Evolutionary conservation across 1,140 invertebrate species (phyloP), one percentile per base, ranked within the genome.

Genomic region (Zophobas atratus): DNA sequence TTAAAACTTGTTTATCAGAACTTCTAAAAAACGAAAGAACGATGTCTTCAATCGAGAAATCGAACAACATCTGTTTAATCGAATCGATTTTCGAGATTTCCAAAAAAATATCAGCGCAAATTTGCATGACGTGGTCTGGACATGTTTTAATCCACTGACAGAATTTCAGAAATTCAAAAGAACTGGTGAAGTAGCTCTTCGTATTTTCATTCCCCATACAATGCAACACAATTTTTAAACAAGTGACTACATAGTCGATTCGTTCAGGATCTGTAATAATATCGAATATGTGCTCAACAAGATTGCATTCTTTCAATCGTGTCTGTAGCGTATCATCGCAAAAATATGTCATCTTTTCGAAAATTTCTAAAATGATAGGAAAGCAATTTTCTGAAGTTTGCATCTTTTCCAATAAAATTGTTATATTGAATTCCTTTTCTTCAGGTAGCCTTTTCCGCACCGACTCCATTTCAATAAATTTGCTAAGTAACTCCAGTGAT

Each of bases 131-230:
- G 5, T 77, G 77, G n/a, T 53, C 43, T 32, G 76, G 57, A 51
- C 82, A 84, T 6, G 71, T 81, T 74, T 82, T 83, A 1, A 80
- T 70, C 83, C 83, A 84, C 34, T 81, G 70, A 38, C 80, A 82
- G n/a, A 84, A 79, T 67, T 83, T 75, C 20, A 84, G 60, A 71
- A 84, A 84, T 72, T 84, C 82, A 1, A 83, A 2, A 1, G 80
- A 81, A 53, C 80, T 80, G 4, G 82, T 71, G 67, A 81, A 83
- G 38, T 82, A 81, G 20, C n/a, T 79, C 6, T 55, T 75, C 3
- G 79, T 82, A 57, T 80, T 77, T 32, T 79, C 76, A n/a, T 75
- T 77, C 1, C 78, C 74, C 49, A 83, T 60, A 56, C 82, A 84
- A 39, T 82, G 79, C 6, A 53, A 63, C 6, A 84, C 56, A 8